phyloP scores from a whole-genome alignment of 1,140 invertebrate genomes.

The Heliconius melpomene region DNA sequence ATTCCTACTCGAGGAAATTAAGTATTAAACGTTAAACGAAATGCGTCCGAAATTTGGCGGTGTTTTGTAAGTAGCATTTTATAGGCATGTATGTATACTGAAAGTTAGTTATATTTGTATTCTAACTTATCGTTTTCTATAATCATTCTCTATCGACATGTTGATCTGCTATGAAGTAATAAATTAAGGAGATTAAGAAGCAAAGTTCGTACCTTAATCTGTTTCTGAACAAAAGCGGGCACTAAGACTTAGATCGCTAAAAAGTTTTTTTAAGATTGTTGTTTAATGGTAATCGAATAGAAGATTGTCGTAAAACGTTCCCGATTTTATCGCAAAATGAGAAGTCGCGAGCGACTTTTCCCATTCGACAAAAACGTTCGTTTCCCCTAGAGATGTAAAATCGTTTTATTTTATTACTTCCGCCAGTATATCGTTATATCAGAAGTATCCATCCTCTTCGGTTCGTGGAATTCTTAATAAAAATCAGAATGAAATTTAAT shows the following conservation, averaged over 20 bases:
- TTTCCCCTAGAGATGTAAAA: slow-evolving; percentile 80
- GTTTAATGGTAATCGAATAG: slow-evolving; percentile 78
- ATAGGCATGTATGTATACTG: background rate
- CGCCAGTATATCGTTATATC: slow-evolving; percentile 76
- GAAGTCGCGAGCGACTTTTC: slow-evolving; percentile 78
- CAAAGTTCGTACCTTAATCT: slow-evolving; percentile 31
- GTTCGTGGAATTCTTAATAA: slow-evolving; percentile 57
- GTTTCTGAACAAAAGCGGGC: slow-evolving; percentile 36
- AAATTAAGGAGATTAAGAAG: slow-evolving; percentile 24
- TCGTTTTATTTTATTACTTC: slow-evolving; percentile 81
- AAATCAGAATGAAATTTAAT: slow-evolving; percentile 46
- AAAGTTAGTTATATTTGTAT: background rate
- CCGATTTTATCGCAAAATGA: slow-evolving; percentile 79
- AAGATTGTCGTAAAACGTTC: slow-evolving; percentile 80
- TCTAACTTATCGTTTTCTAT: background rate
- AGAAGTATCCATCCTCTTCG: slow-evolving; percentile 59
- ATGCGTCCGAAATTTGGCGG: too few relatives aligned
- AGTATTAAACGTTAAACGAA: too few relatives aligned
- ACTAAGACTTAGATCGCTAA: slow-evolving; percentile 44
- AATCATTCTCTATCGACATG: slow-evolving; percentile 15
- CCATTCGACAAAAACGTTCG: slow-evolving; percentile 79
- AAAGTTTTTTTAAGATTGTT: slow-evolving; percentile 73
- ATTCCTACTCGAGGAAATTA: too few relatives aligned
- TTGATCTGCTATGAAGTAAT: slow-evolving; percentile 23
- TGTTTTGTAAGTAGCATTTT: background rate